Base-by-base conservation (phyloP, 2,888 invertebrate genomes). In the Drosophila paramelanica region DNA sequence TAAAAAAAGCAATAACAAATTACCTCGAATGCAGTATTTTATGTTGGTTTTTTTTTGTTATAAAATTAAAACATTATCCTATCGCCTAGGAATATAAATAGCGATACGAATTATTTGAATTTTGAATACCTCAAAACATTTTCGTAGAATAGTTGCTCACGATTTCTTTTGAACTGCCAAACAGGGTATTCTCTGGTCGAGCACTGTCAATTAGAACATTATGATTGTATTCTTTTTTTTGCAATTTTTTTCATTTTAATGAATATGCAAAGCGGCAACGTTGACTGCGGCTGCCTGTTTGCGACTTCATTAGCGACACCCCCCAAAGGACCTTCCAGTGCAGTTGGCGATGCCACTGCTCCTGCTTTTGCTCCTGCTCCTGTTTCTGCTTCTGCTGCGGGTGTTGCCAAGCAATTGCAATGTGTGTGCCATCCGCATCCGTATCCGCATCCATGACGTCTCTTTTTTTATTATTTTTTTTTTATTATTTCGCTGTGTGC, bases 261-360 rank as follows among this genome's bases (percentile, higher is more conserved):
- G 79, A 81, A 81, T 75, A 78, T 78, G 77, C 79, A 79, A 75
- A 79, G 53, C 79, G 68, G 49, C 49, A 53, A 51, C 68, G 74
- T 65, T 64, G 71, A 67, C 60, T 56, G 66, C 67, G 50, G 59
- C 67, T 77, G 78, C 70, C 82, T 83, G 87, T 86, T 86, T 83
- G 84, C 88, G 81, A 81, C 88, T 84, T 87, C 89, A 89, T 89
- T 89, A 87, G 89, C 84, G 89, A 73, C 80, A 83, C 75, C 64
- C 57, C 58, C 62, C 33, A 41, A 56, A 43, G 57, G 58, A 60
- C 45, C 38, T 52, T 17, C 43, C 79, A 53, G 20, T 69, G 75
- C 75, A 79, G 46, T 36, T 47, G 33, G 41, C 36, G 33, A 42
- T 60, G 43, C 45, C 41, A 23, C 50, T 38, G 56, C 65, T 2